Base-by-base conservation (phyloP, 2,113 vertebrate genomes). In the Macheiramphus alcinus region DNA sequence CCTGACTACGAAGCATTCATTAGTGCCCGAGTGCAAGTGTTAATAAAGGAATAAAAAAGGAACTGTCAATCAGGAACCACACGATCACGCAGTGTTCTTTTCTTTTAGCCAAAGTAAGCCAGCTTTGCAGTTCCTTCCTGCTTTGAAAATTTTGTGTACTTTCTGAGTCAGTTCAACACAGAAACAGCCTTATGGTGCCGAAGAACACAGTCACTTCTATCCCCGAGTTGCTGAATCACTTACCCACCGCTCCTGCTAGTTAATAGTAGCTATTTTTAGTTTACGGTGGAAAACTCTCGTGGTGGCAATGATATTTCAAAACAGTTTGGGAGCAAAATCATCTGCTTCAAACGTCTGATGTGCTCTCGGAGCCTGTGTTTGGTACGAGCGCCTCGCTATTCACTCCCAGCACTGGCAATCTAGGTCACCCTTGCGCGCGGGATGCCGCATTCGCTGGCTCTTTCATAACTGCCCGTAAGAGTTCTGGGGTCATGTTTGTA, bases 401-500 rank as follows among this genome's bases (percentile, higher is more conserved):
- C 52, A 0, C 34, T 78, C 42, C 88, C 84, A 62, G 59, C 29
- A 4, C 92, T 73, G 76, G 92, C 12, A 52, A 97, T 93, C 72
- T 56, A 43, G 93, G 95, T 94, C 95, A 90, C 26, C 47, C 89
- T 81, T 11, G 90, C 36, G 48, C 70, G 34, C 62, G 94, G 87
- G 97, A 97, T 81, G 95, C 86, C 61, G 97, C 97, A 92, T 42
- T 93, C 19, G 65, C 96, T 86, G 72, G 73, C 59, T 58, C 94
- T 98, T 98, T 97, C 97, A 97, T 97, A 98, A 98, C 93, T 81
- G 75, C 80, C 73, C 59, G 74, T 93, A 73, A 82, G 98, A 98
- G 98, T 98, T 98, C 97, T 98, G 98, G 97, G 98, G 98, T 98
- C 90, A 97, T 98, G 98, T 99, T 98, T 98, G 98, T 98, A 99